Base-by-base conservation (phyloP, 2,113 vertebrate genomes). In the Lepisosteus oculatus region DNA sequence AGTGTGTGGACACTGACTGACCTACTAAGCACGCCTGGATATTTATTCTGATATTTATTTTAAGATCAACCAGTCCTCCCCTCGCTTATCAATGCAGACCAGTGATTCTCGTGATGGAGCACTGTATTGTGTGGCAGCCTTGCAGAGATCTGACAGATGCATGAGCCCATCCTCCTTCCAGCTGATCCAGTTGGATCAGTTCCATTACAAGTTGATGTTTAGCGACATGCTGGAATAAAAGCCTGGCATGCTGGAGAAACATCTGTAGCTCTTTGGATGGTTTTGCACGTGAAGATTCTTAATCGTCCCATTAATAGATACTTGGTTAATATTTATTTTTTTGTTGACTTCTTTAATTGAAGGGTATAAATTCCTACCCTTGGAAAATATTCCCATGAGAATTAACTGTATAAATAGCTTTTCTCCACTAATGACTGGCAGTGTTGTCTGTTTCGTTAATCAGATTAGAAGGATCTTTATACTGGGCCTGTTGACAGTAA, bases 111-210 rank as follows among this genome's bases (percentile, higher is more conserved):
- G 9, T 70, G 56, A n/a, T 11, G 56, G 11, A 55, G 41, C 13
- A 29, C 1, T 1, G 17, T 7, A 6, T 3, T 54, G 6, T 8
- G 44, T 17, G 0, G 4, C 11, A 17, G 9, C 56, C n/a, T 55
- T 11, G 3, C 3, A 13, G 67, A 29, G 12, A 43, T 56, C 55
- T 4, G 56, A 54, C 72, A 73, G 72, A 68, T 73, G 72, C 65
- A 13, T 29, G 29, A n/a, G 57, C n/a, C 72, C 14, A n/a, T 15
- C 15, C 5, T 59, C 45, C 56, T 55, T 73, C 72, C 59, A 55
- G 66, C 45, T 68, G 72, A 73, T 68, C 56, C 41, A 43, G 62
- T 73, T 63, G 56, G 72, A 73, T 43, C 57, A 63, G 59, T 17
- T n/a, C 66, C 15, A 45, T 59, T 42, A 59, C 15, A 63, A 68